A percentile compares a stretch with the other conserved stretches of the same genome.
These are phyloP conservation scores for Euzetes globulus DNA, from an alignment of 2,888 invertebrate genomes.

Conservation along the genomic window DNA sequence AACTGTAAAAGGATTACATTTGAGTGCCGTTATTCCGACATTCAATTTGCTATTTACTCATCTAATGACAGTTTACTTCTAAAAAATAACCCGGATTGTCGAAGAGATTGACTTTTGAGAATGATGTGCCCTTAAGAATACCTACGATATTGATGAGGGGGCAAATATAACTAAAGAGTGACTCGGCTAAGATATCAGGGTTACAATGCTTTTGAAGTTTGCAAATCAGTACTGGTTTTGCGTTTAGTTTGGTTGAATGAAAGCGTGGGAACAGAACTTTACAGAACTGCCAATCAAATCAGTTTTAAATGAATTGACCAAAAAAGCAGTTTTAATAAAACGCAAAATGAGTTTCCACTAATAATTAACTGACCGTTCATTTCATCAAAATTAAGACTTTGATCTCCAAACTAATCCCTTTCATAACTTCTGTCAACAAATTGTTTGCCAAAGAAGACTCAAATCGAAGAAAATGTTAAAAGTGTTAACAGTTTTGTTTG, in stretches of 20 bases:
- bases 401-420: background rate
- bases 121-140: too few relatives aligned
- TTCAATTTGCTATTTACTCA: too few relatives aligned
- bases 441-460: background rate
- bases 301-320: background rate
- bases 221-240: background rate
- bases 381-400: background rate
- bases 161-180: too few relatives aligned
- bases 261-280: slow-evolving; percentile 1
- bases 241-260: background rate
- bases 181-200: too few relatives aligned
- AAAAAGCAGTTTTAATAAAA: slow-evolving; percentile 9
- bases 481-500: background rate
- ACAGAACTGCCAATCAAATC: background rate
- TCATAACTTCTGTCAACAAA: background rate
- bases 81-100: too few relatives aligned
- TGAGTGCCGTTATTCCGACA: too few relatives aligned
- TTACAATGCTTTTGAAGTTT: background rate
- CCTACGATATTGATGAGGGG: too few relatives aligned
- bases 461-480: background rate
- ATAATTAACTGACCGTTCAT: background rate
- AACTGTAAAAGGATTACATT: too few relatives aligned
- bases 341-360: background rate
- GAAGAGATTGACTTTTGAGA: too few relatives aligned
- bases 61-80: too few relatives aligned